Base-by-base conservation (phyloP, 2,113 vertebrate species). In the Sphyrna mokarran region DNA sequence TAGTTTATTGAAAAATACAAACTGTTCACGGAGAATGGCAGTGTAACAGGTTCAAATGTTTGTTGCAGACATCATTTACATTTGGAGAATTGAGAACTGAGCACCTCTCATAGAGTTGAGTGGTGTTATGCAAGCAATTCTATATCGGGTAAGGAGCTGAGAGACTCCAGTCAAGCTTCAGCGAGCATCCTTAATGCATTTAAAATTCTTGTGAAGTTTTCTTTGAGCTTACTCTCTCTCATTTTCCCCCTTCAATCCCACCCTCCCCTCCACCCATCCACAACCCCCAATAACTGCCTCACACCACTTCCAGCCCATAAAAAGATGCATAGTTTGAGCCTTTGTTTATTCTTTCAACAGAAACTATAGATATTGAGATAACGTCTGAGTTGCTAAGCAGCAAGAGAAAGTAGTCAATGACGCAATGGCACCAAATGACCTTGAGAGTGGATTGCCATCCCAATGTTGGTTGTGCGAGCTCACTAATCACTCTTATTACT, bases 1-100 rank as follows among this genome's bases (percentile, higher is more conserved):
- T 69, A 94, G 63, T 69, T 68, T 70, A 70, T 70, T 94, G 63
- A 43, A 68, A 94, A 40, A 69, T 90, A 90, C 48, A 90, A 90
- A 90, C 87, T 69, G 63, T 69, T 37, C 37, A 26, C 3, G 66
- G 66, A 94, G 9, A 68, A n/a, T 40, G 61, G 37, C 63, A 69
- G 26, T 68, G 63, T 40, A 37, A 40, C 33, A 68, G 26, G 11
- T 94, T 69, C 29, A 33, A 90, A 90, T 90, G 40, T 69, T 94
- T 43, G 20, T 43, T 26, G 33, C 33, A 43, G 91, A 66, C 91
- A 43, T 94, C 37, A 68, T 94, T 37, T 94, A 43, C 37, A 37
- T 94, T 70, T 69, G 69, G 91, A 70, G 66, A 40, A 69, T 70
- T 94, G 91, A 94, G n/a, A 54, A 22, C 54, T 87, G 85, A 18